Evolutionary conservation across 2,113 vertebrate genomes (phyloP).

Genomic region (Hippolais icterina): DNA sequence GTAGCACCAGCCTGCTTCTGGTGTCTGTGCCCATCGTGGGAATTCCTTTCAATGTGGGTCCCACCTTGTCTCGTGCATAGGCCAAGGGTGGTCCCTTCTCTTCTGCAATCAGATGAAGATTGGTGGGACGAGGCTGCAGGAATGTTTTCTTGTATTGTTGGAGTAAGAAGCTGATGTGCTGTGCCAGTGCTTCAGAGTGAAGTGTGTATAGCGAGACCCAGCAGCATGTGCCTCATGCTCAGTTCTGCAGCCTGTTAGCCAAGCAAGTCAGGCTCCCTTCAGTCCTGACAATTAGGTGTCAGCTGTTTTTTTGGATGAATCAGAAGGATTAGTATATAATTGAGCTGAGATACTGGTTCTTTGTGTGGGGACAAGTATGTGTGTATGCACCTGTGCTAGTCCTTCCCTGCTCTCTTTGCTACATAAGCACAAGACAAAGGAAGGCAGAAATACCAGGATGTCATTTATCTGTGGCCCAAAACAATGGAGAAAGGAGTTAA

Average conservation of each 20-base stretch:
- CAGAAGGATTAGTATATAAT: neutral
- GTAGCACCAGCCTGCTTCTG: neutral
- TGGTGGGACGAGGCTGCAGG: neutral
- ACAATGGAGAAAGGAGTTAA: neutral
- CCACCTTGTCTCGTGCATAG: rapidly evolving
- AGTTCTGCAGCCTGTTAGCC: neutral
- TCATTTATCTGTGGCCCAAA: neutral
- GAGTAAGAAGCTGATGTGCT: neutral
- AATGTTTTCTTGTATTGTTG: neutral
- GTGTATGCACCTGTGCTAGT: neutral
- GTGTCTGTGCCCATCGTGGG: rapidly evolving
- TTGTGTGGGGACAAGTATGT: neutral
- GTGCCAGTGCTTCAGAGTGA: neutral
- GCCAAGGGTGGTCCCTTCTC: neutral
- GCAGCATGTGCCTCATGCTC: rapidly evolving
- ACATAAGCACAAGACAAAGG: neutral
- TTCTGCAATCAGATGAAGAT: neutral
- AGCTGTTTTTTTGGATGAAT: neutral
- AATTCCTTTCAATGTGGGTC: neutral
- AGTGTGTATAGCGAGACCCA: neutral
- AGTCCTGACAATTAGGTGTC: neutral
- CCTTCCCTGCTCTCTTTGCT: neutral
- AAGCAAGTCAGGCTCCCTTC: neutral
- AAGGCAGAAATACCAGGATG: neutral
- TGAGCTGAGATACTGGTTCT: neutral